A percentile compares a stretch with the other conserved stretches of the same genome.
phyloP scores from a whole-genome alignment of 2,888 invertebrate genomes.

The Reticulitermes lucifugus region DNA sequence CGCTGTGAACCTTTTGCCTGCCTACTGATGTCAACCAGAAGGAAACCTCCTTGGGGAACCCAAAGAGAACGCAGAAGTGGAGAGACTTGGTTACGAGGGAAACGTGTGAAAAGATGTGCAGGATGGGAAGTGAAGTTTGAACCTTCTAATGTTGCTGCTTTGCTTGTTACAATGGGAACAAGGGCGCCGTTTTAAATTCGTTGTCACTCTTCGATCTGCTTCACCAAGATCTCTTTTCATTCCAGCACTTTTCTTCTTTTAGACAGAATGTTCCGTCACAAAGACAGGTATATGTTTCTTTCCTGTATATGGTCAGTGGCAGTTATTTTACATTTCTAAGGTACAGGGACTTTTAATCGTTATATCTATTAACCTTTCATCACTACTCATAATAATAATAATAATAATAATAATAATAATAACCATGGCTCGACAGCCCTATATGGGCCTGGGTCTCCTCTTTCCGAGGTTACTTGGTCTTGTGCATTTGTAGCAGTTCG shows the following conservation, averaged over 20 bases:
- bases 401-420: no score
- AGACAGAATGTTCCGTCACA: not conserved
- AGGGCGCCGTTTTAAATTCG: constrained; percentile 58
- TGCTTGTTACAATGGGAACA: constrained; percentile 52
- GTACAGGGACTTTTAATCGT: no score
- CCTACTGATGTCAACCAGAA: constrained; percentile 14
- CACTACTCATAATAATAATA: no score
- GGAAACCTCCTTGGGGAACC: constrained; percentile 7
- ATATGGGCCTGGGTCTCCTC: no score
- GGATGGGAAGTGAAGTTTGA: constrained; percentile 18
- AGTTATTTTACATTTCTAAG: no score
- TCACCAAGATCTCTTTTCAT: constrained; percentile 40
- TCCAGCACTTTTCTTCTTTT: not conserved
- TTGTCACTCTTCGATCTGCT: constrained; percentile 57
- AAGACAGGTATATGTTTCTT: not conserved
- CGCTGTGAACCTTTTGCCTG: not conserved
- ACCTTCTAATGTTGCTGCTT: constrained; percentile 8
- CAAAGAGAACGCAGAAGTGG: not conserved
- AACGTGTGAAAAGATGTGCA: constrained; percentile 29
- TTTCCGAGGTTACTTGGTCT: no score
- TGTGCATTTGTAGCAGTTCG: no score
- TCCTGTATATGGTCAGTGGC: no score
- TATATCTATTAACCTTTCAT: no score
- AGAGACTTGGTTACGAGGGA: constrained; percentile 10
- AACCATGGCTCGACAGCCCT: no score